phyloP scores from a whole-genome alignment of 2,888 invertebrate genomes.

The Lepidonotus clava region DNA sequence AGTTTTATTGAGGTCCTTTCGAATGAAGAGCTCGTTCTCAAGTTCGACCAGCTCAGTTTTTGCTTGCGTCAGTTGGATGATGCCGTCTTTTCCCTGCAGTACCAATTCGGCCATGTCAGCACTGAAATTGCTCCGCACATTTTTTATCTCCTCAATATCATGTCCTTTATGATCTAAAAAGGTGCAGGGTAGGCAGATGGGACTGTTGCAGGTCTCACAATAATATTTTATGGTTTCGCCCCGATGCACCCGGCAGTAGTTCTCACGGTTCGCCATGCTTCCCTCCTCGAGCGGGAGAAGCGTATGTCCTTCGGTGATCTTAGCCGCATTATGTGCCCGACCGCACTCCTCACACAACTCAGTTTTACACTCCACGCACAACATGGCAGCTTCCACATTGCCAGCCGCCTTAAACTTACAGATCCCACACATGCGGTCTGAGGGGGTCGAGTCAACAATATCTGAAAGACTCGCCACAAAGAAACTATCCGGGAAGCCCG shows the following conservation, averaged over 20 bases:
- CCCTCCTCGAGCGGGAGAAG: conserved; percentile 57
- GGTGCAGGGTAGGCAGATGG: conserved; percentile 65
- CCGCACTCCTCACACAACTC: conserved; percentile 61
- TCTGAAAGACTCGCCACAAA: conserved; percentile 64
- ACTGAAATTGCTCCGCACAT: conserved; percentile 57
- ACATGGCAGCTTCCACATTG: neutral
- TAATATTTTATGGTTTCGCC: conserved; percentile 65
- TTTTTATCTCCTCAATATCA: conserved; percentile 62
- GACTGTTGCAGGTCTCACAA: conserved; percentile 65
- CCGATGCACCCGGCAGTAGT: conserved; percentile 63
- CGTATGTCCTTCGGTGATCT: conserved; percentile 63
- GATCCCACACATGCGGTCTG: conserved; percentile 61
- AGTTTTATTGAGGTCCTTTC: conserved; percentile 62
- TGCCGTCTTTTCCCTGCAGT: conserved; percentile 62
- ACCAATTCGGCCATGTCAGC: conserved; percentile 63
- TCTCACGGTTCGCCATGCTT: conserved; percentile 49
- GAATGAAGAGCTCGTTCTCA: conserved; percentile 64
- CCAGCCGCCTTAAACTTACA: conserved; percentile 62
- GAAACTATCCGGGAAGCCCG: conserved; percentile 65
- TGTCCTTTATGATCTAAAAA: conserved; percentile 65
- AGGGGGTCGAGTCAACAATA: conserved; percentile 45
- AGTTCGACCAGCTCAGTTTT: conserved; percentile 62
- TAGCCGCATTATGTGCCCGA: conserved; percentile 58
- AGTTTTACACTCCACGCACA: conserved; percentile 65
- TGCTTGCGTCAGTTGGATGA: conserved; percentile 58